phyloP scores from a whole-genome alignment of 2,113 vertebrate species.

The Panthera leo region DNA sequence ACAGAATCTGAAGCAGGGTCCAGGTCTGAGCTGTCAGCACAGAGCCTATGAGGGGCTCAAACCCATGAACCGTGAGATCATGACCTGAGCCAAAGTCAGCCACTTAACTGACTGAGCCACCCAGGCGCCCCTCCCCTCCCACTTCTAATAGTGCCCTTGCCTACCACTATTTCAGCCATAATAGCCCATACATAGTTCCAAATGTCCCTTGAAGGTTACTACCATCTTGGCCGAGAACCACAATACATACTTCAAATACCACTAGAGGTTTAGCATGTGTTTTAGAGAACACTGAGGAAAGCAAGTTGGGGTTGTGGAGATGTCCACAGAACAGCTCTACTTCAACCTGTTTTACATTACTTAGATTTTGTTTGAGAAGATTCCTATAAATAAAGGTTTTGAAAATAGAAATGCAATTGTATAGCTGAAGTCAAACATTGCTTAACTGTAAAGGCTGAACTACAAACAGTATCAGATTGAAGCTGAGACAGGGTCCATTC shows the following conservation, averaged over 20 bases:
- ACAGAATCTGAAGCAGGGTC: no score
- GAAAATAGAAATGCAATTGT: conserved; percentile 12
- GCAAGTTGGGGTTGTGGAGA: not conserved
- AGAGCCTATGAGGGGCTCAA: no score
- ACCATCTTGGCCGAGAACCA: not conserved
- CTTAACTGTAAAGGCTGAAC: not conserved
- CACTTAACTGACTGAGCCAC: no score
- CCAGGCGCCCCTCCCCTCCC: no score
- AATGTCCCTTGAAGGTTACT: not conserved
- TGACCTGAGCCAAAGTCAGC: no score
- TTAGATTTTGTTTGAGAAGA: conserved; percentile 5
- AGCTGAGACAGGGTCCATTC: not conserved
- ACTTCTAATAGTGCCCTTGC: not conserved
- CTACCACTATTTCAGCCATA: not conserved
- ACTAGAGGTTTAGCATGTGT: not conserved
- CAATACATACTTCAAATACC: not conserved
- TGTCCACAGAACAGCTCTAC: not conserved
- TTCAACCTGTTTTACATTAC: not conserved
- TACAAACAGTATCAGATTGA: not conserved
- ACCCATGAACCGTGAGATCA: no score
- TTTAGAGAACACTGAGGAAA: not conserved
- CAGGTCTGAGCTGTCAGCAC: no score
- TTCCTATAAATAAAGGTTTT: not conserved
- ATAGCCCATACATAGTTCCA: not conserved
- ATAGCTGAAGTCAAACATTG: not conserved